Evolutionary conservation across 1,140 invertebrate genomes (phyloP), one percentile per base, ranked within the genome.

Genomic region (Pristionchus pacificus): DNA sequence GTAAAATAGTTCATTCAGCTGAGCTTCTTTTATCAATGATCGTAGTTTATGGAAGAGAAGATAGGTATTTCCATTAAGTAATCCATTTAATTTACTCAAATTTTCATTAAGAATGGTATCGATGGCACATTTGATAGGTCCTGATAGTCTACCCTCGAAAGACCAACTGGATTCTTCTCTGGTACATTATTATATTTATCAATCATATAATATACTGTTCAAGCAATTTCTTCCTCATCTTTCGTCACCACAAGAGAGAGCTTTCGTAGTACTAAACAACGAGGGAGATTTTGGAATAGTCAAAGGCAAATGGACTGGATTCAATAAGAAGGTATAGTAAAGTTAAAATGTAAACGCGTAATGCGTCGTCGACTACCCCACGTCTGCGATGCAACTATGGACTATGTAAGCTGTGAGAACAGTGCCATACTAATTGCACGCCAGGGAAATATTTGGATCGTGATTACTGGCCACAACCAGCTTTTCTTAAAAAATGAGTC

Each of bases 91-190:
- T 49, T 19, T 49, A 49, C 38, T 49, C 38, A 49, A 10, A 49
- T 19, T 49, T 49, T 19, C 38, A 49, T 49, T 49, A 19, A 49
- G 74, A 1, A 70, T 77, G 25, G 65, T 77, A 15, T 60, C 74
- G 19, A 77, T 77, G 76, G 74, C 76, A 57, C 76, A 77, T 66
- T 33, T 77, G 13, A 77, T 77, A 57, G 76, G 76, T 29, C 65
- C 76, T 13, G 76, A 77, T 59, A 69, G 65, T 13, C 64, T 77
- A 1, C 76, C 76, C 1, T 61, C 60, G 59, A 76, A 64, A 59
- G 74, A 76, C 64, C 76, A 77, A 65, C 59, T 77, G 29, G 76
- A 77, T 59, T 62, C 60, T n/a, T 77, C 74, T 59, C 38, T 76
- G 68, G 75, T 76, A 60, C 32, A 62, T 25, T 74, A 2, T 2